phyloP scores from a whole-genome alignment of 2,888 invertebrate genomes.

The Epinotia bilunana region DNA sequence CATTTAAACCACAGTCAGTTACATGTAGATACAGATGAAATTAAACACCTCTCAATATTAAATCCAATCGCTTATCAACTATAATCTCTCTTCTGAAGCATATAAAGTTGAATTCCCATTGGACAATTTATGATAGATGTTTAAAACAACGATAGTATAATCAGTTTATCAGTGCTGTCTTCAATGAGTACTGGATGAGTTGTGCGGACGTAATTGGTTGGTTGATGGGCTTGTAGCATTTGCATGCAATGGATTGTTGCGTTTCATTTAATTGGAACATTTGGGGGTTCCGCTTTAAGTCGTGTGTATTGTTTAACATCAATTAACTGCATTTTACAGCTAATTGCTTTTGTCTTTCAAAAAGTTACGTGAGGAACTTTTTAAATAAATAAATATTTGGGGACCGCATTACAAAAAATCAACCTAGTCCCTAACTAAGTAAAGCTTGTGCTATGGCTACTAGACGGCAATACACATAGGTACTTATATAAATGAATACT shows the following conservation, averaged over 20 bases:
- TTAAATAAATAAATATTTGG: too few species aligned
- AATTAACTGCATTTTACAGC: neutral
- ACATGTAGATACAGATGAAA: constrained; percentile 8
- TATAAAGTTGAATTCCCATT: constrained; percentile 1
- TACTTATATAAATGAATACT: too few species aligned
- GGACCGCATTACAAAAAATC: too few species aligned
- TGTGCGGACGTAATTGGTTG: constrained; percentile 22
- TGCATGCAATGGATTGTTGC: constrained; percentile 36
- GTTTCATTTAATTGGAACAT: constrained; percentile 13
- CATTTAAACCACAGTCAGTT: constrained; percentile 13
- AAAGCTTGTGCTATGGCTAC: too few species aligned
- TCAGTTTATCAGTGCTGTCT: constrained; percentile 29
- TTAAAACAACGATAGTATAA: constrained; percentile 5
- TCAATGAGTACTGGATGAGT: constrained; percentile 15
- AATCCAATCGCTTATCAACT: neutral
- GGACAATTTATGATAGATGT: neutral
- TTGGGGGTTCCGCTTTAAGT: neutral
- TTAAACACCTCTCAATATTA: neutral
- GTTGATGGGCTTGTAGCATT: constrained; percentile 26
- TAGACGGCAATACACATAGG: too few species aligned
- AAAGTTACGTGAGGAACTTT: too few species aligned
- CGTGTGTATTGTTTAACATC: neutral
- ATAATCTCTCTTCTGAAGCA: neutral
- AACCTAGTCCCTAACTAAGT: too few species aligned
- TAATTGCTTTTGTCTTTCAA: too few species aligned